A percentile compares a stretch with the other conserved stretches of the same genome.
Evolutionary conservation across 2,888 invertebrate species (phyloP).

Genomic region (Apoda limacodes): DNA sequence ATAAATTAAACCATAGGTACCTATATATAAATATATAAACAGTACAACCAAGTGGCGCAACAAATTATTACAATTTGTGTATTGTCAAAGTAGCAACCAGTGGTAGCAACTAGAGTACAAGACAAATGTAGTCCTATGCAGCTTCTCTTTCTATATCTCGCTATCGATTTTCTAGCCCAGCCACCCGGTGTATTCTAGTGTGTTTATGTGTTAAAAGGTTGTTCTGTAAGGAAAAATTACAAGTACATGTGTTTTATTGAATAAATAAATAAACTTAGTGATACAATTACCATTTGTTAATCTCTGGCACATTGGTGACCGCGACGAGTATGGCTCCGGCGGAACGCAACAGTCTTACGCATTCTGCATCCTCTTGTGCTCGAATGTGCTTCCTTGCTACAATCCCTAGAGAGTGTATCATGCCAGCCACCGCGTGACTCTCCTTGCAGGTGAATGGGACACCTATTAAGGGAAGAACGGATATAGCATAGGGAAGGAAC

Average conservation of each 20-base stretch:
- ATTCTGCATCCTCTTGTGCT: constrained; percentile 81
- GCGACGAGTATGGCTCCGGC: constrained; percentile 91
- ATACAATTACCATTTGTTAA: constrained; percentile 82
- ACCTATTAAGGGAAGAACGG: constrained; percentile 65
- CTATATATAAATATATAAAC: too few species aligned
- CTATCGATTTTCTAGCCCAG: too few species aligned
- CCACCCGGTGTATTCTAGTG: too few species aligned
- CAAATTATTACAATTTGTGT: too few species aligned
- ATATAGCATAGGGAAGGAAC: too few species aligned
- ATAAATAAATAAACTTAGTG: background rate
- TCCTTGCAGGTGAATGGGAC: constrained; percentile 96
- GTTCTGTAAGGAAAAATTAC: background rate
- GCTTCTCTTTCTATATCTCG: too few species aligned
- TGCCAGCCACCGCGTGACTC: constrained; percentile 81
- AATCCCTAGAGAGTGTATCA: constrained; percentile 78
- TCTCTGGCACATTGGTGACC: constrained; percentile 93
- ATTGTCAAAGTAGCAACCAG: too few species aligned
- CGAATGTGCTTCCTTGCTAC: constrained; percentile 69
- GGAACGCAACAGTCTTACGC: constrained; percentile 76
- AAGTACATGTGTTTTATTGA: background rate
- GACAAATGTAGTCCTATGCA: too few species aligned
- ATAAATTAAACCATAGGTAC: too few species aligned
- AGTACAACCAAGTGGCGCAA: too few species aligned
- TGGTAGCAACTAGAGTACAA: too few species aligned
- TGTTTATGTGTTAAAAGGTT: background rate